Percentiles rank a stretch among this genome's conserved stretches.
These are phyloP conservation scores for Phrynocephalus versicolor DNA, from an alignment of 2,113 vertebrate species.

Conservation along the genomic window DNA sequence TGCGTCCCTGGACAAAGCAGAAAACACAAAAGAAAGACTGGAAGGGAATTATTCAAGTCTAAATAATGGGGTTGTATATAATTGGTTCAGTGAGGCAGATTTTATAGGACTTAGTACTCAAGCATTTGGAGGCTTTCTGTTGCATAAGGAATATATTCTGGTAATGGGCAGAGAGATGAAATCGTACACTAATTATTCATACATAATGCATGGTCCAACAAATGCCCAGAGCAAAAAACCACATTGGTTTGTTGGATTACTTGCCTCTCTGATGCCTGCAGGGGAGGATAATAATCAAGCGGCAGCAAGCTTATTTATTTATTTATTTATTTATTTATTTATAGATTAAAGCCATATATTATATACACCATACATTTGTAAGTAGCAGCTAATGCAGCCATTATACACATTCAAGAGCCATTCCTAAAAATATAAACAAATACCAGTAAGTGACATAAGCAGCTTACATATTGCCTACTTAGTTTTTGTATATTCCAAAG, in stretches of 20 bases:
- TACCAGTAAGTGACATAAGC: neutral
- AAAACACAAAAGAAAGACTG: constrained; percentile 53
- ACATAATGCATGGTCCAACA: constrained; percentile 17
- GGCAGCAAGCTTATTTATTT: neutral
- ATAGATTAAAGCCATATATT: neutral
- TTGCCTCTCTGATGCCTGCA: constrained; percentile 37
- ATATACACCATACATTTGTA: neutral
- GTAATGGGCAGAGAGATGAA: constrained; percentile 37
- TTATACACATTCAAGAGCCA: neutral
- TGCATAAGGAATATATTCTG: constrained; percentile 51
- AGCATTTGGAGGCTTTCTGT: constrained; percentile 45
- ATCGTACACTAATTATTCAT: constrained; percentile 36
- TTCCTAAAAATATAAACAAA: neutral
- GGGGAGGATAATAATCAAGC: neutral
- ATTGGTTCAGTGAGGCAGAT: constrained; percentile 46
- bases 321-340: too few relatives aligned
- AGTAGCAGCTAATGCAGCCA: neutral
- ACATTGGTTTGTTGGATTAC: constrained; percentile 17
- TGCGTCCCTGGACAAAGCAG: constrained; percentile 55
- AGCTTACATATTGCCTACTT: neutral
- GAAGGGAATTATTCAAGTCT: constrained; percentile 45
- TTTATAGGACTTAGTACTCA: constrained; percentile 37
- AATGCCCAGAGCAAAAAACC: constrained; percentile 17
- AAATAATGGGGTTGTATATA: constrained; percentile 49
- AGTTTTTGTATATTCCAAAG: neutral